A percentile compares a stretch with the other conserved stretches of the same genome.
Conservation (phyloP, 2,113 vertebrate genomes). For the Ornithorhynchus anatinus region DNA sequence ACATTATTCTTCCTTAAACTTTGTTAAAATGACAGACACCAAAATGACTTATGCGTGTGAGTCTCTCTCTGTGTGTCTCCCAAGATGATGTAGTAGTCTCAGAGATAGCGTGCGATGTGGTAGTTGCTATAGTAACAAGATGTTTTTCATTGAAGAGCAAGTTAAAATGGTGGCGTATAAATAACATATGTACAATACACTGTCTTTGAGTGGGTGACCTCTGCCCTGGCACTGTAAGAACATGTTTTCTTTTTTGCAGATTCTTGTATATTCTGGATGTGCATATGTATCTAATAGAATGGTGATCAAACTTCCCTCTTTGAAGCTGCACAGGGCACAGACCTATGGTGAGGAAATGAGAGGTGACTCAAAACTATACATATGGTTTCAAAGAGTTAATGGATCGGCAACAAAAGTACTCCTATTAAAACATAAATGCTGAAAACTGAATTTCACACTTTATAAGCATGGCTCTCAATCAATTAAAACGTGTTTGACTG, state of each 20-base stretch:
- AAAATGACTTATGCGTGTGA: conserved; percentile 56
- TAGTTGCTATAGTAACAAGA: conserved; percentile 73
- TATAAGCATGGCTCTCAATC: not conserved
- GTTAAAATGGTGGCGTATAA: conserved; percentile 74
- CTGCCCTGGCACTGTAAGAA: conserved; percentile 60
- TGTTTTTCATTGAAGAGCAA: conserved; percentile 71
- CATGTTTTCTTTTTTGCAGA: conserved; percentile 52
- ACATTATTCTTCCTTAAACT: conserved; percentile 37
- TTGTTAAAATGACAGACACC: conserved; percentile 49
- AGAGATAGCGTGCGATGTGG: conserved; percentile 56
- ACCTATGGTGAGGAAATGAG: conserved; percentile 31
- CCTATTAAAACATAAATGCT: not conserved
- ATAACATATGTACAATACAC: conserved; percentile 72
- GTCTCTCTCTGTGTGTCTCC: conserved; percentile 51
- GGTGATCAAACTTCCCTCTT: conserved; percentile 57
- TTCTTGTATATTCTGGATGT: conserved; percentile 59
- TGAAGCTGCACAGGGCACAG: conserved; percentile 52
- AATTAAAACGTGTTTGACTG: not conserved
- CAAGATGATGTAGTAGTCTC: conserved; percentile 61
- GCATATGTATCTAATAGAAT: conserved; percentile 49
- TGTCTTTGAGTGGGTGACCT: conserved; percentile 62
- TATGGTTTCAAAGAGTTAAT: conserved; percentile 33
- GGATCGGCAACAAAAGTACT: conserved; percentile 35
- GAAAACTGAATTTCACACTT: conserved; percentile 34
- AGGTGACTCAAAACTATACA: conserved; percentile 24